Evolutionary conservation across 2,113 vertebrate species (phyloP), one percentile per base, ranked within the genome.

Genomic region (Microcebus jonahi): DNA sequence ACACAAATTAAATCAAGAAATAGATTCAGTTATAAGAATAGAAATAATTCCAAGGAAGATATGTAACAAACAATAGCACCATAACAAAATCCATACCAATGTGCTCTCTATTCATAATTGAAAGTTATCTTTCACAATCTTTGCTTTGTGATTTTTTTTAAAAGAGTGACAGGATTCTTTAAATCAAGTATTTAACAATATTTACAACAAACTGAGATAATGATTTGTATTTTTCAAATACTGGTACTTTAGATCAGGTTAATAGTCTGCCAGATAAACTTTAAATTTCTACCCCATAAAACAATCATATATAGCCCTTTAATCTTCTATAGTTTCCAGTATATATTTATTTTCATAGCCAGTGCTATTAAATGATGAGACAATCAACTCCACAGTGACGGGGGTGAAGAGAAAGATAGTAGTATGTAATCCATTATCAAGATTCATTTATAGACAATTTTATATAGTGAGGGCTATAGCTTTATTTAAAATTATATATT

Each of bases 1-100:
- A 81, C 3, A 91, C 15, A 88, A 95, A 94, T 96, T 85, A 98
- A 96, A 94, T 96, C 68, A 96, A 96, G 65, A 85, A 90, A 71
- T 67, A 90, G 70, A 95, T 88, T 88, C 36, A 85, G 73, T 77
- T 93, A 95, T 59, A 76, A 59, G 50, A 96, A 3, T n/a, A 96
- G 45, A 96, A 95, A 91, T 91, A 91, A 96, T 83, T 65, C 42
- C 92, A 93, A 87, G 79, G 79, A 95, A 96, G 34, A 96, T 55
- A 86, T 9, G 73, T 76, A 71, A 96, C 45, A 91, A 68, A 88
- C 88, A 94, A 92, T 71, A 82, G 7, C 25, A 71, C 21, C 25
- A 88, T 59, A 81, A 94, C 63, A 95, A 94, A 97, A 97, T 91
- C 63, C n/a, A 1, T 89, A 93, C 87, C 88, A 95, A 68, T 93